phyloP scores from a whole-genome alignment of 2,113 vertebrate species.

The Microcebus tavaratra region DNA sequence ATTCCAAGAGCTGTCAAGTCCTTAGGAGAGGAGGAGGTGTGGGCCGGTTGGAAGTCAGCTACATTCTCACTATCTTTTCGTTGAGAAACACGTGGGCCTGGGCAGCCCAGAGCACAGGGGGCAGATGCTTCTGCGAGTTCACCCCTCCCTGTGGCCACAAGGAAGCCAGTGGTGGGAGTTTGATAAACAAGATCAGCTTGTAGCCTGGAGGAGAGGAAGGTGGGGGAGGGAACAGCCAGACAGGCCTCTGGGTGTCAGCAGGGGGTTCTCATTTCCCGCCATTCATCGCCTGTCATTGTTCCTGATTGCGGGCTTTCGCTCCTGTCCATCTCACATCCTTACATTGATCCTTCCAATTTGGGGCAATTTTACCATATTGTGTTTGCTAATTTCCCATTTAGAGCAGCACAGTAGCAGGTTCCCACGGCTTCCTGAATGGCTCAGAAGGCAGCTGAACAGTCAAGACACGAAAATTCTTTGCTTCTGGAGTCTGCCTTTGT shows the following conservation, averaged over 20 bases:
- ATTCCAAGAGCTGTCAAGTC: background rate
- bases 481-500: conserved; percentile 54
- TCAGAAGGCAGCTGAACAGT: conserved; percentile 61
- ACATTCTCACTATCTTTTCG: background rate
- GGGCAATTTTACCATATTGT: conserved; percentile 66
- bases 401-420: conserved; percentile 56
- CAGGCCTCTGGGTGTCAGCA: background rate
- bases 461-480: background rate
- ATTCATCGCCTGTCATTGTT: conserved; percentile 63
- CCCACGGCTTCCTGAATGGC: conserved; percentile 51
- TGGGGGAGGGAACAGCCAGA: background rate
- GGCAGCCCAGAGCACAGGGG: background rate
- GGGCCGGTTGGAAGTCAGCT: background rate
- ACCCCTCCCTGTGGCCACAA: background rate
- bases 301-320: conserved; percentile 52
- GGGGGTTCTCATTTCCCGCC: conserved; percentile 59
- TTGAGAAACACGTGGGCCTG: background rate
- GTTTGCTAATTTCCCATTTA: conserved; percentile 71
- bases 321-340: conserved; percentile 60
- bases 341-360: conserved; percentile 65
- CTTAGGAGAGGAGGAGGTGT: background rate
- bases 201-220: background rate
- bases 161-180: background rate
- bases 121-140: background rate
- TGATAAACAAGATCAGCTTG: conserved; percentile 41